phyloP scores from a whole-genome alignment of 2,797 vertebrate genomes.

The Crenuchus spilurus region DNA sequence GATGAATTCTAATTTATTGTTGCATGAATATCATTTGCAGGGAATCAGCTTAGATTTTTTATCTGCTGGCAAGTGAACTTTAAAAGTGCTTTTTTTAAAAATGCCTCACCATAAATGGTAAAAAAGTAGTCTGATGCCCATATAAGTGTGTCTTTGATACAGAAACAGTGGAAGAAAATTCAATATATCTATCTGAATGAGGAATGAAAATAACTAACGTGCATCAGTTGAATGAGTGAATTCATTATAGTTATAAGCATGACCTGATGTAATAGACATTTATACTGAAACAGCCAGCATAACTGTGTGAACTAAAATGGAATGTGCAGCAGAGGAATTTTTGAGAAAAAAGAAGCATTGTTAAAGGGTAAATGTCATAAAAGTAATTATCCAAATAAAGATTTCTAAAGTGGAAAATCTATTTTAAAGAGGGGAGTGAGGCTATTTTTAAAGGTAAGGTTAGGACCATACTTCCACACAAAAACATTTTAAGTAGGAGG shows the following conservation, averaged over 20 bases:
- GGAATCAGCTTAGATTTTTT: background rate
- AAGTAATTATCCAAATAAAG: constrained; percentile 35
- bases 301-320: background rate
- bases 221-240: background rate
- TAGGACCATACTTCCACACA: constrained; percentile 48
- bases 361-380: constrained; percentile 24
- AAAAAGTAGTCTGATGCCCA: background rate
- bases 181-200: background rate
- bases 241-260: background rate
- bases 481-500: constrained; percentile 41
- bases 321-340: background rate
- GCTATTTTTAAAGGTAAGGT: constrained; percentile 40
- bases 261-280: background rate
- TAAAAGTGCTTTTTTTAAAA: background rate
- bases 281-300: background rate
- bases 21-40: background rate
- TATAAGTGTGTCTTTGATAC: background rate
- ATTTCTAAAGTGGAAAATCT: background rate
- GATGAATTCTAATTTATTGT: background rate
- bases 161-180: constrained; percentile 2
- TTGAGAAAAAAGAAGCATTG: constrained; percentile 15
- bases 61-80: background rate
- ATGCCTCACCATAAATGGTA: constrained; percentile 8
- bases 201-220: background rate
- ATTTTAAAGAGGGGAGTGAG: constrained; percentile 26